Evolutionary conservation across 2,888 invertebrate genomes (phyloP), one percentile per base, ranked within the genome.

Genomic region (Platypus cylindrus): DNA sequence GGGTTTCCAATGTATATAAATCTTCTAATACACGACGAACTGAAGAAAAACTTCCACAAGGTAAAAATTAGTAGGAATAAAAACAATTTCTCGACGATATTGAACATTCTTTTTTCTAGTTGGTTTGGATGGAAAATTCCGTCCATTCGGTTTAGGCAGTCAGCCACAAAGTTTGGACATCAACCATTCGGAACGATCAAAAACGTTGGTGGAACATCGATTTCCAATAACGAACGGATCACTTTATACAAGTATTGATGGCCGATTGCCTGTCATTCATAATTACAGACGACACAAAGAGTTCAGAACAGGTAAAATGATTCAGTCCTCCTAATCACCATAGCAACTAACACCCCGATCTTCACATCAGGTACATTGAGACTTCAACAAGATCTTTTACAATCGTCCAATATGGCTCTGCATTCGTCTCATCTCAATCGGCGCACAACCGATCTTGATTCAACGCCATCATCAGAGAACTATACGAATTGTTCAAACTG

Each of bases 161-260:
- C 60, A 58, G 35, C 57, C 60, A 1, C 61, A 60, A 40, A 61
- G 58, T 37, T 44, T 61, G 34, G 60, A 60, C 41, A 45, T 56
- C 9, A 41, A 42, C 29, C 53, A 51, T 38, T 34, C 38, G 38
- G 37, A 54, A 18, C 34, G 42, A 32, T 23, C 37, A 11, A 41
- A 48, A 32, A 36, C 58, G 56, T 49, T 63, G 38, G 62, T 65
- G 22, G 67, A 67, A 30, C 64, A 68, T 34, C 65, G 71, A 48
- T 71, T 73, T 52, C 71, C 71, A 5, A 64, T 72, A 41, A 71
- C 71, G 13, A 71, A 70, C 48, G 71, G 71, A 24, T 71, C 71
- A 5, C 58, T 71, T 25, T 70, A 70, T 48, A 63, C 63, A 16
- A 61, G 60, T 43, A 61, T 63, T 25, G 63, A 63, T 45, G 71